Evolutionary conservation across 2,797 vertebrate genomes (phyloP).

Genomic region (Mareca strepera): DNA sequence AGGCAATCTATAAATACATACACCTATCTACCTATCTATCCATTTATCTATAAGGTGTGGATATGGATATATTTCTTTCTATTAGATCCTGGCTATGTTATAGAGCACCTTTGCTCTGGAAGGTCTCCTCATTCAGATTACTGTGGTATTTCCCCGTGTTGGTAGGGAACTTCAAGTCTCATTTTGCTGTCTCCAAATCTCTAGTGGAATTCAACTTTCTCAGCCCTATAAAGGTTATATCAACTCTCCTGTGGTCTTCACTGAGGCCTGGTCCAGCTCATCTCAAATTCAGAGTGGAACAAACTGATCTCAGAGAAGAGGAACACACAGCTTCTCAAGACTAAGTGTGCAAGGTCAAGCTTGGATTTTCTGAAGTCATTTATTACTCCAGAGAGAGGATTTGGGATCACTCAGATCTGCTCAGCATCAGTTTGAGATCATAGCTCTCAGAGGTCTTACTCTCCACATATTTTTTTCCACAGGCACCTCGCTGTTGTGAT

Average conservation of each 20-base stretch:
- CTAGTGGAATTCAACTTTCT: background rate
- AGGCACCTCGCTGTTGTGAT: background rate
- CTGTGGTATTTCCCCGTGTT: background rate
- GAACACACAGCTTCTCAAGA: background rate
- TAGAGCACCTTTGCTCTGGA: background rate
- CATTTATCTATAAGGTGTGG: background rate
- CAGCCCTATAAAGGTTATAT: background rate
- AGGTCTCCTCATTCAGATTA: background rate
- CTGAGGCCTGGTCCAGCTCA: background rate
- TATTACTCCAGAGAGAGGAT: background rate
- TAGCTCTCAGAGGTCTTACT: background rate
- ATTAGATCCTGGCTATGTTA: background rate
- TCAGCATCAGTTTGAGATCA: background rate
- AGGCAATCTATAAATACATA: rapidly evolving
- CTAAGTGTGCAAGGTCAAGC: background rate
- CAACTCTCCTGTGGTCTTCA: background rate
- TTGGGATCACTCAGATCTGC: background rate
- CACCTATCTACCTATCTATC: no score
- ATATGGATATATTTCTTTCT: background rate
- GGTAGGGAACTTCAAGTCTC: background rate
- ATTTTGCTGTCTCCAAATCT: background rate
- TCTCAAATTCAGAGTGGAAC: background rate
- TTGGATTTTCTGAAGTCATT: background rate
- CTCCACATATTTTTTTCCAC: background rate
- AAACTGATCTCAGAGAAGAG: background rate